These are phyloP conservation scores for Vulpes lagopus DNA, from an alignment of 2,113 vertebrate species.

Conservation along the genomic window DNA sequence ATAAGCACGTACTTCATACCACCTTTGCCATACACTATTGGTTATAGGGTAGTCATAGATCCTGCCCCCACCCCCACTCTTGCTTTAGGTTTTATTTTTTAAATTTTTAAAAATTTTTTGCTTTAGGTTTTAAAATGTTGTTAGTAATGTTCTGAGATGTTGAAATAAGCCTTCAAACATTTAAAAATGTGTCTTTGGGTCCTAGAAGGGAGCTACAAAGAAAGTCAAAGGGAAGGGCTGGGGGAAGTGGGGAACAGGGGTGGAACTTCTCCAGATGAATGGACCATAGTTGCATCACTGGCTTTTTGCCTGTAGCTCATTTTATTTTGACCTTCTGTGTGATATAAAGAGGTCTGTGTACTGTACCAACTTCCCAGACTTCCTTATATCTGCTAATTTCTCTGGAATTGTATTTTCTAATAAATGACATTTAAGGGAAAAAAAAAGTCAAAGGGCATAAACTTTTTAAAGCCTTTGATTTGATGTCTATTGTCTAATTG, in stretches of 20 bases:
- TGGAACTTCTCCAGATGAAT: constrained; percentile 46
- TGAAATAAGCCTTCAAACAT: background rate
- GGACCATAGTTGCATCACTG: constrained; percentile 73
- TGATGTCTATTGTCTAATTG: background rate
- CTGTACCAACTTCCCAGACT: constrained; percentile 64
- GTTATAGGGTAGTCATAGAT: background rate
- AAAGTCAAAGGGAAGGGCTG: background rate
- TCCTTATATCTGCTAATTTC: constrained; percentile 73
- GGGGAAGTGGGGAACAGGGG: background rate
- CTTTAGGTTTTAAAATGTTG: background rate
- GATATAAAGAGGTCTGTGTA: constrained; percentile 67
- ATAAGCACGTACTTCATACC: too few species aligned
- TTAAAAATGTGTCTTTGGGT: background rate
- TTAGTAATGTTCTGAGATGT: background rate
- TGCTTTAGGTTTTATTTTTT: background rate
- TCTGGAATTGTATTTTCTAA: constrained; percentile 83
- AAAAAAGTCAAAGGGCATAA: background rate
- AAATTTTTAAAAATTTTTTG: background rate
- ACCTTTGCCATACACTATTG: background rate
- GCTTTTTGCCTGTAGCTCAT: constrained; percentile 55
- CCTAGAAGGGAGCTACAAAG: background rate
- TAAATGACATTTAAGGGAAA: constrained; percentile 79
- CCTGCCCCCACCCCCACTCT: background rate
- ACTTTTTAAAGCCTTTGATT: background rate
- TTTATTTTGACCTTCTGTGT: constrained; percentile 54